These are phyloP conservation scores for Lamellibrachia satsuma DNA, from an alignment of 2,888 invertebrate genomes.

Conservation along the genomic window DNA sequence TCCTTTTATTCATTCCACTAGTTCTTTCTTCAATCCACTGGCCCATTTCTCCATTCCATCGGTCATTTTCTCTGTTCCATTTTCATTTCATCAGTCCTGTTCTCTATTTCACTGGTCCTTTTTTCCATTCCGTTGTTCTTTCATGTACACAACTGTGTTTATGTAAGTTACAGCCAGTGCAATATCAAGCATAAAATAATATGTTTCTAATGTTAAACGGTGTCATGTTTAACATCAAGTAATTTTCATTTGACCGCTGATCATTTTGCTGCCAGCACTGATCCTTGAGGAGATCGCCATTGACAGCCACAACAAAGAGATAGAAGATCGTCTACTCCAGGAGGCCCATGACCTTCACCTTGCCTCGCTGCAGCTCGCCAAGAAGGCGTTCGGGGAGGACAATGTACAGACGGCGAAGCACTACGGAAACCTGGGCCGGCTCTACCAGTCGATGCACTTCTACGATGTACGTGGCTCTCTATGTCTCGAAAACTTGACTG, in stretches of 20 bases:
- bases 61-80: too few relatives aligned
- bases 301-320: slow-evolving; percentile 72
- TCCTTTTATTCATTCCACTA: too few relatives aligned
- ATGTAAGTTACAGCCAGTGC: not conserved
- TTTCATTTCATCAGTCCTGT: too few relatives aligned
- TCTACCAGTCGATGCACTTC: slow-evolving; percentile 92
- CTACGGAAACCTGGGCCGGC: slow-evolving; percentile 91
- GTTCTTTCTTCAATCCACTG: too few relatives aligned
- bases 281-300: slow-evolving; percentile 93
- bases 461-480: slow-evolving; percentile 73
- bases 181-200: not conserved
- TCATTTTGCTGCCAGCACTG: slow-evolving; percentile 71
- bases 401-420: slow-evolving; percentile 96
- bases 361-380: slow-evolving; percentile 81
- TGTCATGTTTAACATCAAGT: not conserved
- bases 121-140: too few relatives aligned
- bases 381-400: slow-evolving; percentile 87
- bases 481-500: not conserved
- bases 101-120: too few relatives aligned
- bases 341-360: slow-evolving; percentile 87
- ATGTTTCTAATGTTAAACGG: not conserved
- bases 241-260: slow-evolving; percentile 1
- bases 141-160: too few relatives aligned
- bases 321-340: slow-evolving; percentile 72
- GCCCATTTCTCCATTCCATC: too few relatives aligned